These are phyloP conservation scores for Penaeus chinensis DNA, from an alignment of 1,140 invertebrate genomes.

Conservation along the genomic window DNA sequence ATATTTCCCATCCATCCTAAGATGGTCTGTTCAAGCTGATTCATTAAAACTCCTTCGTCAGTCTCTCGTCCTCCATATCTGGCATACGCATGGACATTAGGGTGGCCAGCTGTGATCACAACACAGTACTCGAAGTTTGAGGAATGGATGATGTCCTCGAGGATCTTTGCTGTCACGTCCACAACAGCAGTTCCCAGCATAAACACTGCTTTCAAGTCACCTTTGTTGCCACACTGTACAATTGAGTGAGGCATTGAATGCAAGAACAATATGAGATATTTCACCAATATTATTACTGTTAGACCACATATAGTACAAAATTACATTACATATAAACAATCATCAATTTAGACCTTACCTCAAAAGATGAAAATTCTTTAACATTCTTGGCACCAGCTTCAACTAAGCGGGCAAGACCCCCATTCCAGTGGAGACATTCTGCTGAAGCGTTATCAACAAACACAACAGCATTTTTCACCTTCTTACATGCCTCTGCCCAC, in stretches of 20 bases:
- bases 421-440: conserved; percentile 51
- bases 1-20: conserved; percentile 72
- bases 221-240: conserved; percentile 33
- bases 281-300: no score
- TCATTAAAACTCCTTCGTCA: conserved; percentile 67
- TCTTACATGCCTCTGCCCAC: conserved; percentile 53
- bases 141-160: conserved; percentile 71
- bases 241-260: no score
- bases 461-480: conserved; percentile 44
- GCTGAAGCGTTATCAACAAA: conserved; percentile 41
- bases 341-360: neutral
- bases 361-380: conserved; percentile 55
- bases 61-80: conserved; percentile 64
- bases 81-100: conserved; percentile 68
- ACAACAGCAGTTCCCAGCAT: conserved; percentile 71
- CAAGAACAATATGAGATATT: no score
- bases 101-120: conserved; percentile 71
- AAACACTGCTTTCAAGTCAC: conserved; percentile 73
- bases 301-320: no score
- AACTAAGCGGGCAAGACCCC: conserved; percentile 37
- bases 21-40: conserved; percentile 70
- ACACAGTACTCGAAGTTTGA: conserved; percentile 74
- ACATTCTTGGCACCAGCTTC: conserved; percentile 53
- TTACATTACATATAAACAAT: neutral
- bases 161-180: conserved; percentile 70